Conservation (phyloP, 2,113 vertebrate species). For the Scopus umbretta region DNA sequence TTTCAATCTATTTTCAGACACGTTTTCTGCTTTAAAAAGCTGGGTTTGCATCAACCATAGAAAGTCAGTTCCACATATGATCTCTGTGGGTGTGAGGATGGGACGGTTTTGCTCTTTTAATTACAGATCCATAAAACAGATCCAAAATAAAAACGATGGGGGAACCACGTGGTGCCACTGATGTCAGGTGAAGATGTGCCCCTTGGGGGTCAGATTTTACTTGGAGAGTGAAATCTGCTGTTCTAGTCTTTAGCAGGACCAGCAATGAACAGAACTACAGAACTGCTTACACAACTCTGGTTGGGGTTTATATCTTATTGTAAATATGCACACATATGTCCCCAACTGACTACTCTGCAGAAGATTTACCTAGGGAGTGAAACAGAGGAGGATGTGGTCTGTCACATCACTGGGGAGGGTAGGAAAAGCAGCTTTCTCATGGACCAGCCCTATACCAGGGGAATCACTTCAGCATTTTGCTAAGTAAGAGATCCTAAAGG, state of each 20-base stretch:
- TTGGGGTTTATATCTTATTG: neutral
- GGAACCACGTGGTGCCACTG: neutral
- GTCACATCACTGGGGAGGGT: rapidly evolving
- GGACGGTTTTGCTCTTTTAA: neutral
- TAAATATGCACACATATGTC: neutral
- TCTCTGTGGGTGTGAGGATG: neutral
- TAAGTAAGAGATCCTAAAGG: neutral
- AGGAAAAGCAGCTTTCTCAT: neutral
- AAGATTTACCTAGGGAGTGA: neutral
- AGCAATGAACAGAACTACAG: neutral
- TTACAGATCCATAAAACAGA: neutral
- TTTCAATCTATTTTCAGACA: neutral
- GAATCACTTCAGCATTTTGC: neutral
- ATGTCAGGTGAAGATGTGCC: neutral
- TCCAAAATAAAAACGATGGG: neutral
- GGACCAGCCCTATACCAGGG: neutral
- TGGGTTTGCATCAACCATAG: neutral
- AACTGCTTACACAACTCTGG: neutral
- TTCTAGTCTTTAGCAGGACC: neutral
- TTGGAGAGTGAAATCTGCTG: neutral
- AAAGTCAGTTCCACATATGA: neutral
- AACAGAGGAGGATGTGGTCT: neutral
- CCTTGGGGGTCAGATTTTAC: neutral
- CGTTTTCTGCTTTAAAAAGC: neutral
- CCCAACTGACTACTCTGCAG: neutral